phyloP scores from a whole-genome alignment of 2,797 vertebrate species.

The Thalassophryne amazonica region DNA sequence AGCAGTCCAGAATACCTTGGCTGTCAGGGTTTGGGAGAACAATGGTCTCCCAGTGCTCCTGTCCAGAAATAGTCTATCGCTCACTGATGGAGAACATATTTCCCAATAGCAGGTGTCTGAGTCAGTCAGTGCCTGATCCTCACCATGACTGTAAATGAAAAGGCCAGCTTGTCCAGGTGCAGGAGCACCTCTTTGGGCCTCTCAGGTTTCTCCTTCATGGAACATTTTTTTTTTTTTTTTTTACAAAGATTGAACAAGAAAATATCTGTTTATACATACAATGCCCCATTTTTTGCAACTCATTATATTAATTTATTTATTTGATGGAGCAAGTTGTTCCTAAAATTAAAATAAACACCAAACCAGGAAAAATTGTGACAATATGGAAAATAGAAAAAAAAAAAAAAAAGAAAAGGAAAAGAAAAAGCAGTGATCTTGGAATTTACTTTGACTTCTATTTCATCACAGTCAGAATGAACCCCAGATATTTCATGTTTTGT shows the following conservation, averaged over 20 bases:
- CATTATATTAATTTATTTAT: too few relatives aligned
- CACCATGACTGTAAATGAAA: slow-evolving; percentile 78
- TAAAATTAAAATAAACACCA: too few relatives aligned
- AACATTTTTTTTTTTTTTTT: slow-evolving; percentile 48
- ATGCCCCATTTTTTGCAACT: too few relatives aligned
- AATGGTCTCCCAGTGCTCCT: slow-evolving; percentile 81
- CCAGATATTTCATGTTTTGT: too few relatives aligned
- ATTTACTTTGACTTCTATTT: too few relatives aligned
- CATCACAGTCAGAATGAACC: too few relatives aligned
- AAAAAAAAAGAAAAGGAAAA: too few relatives aligned
- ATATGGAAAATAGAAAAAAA: too few relatives aligned
- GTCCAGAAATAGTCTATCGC: slow-evolving; percentile 74
- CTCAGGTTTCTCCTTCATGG: slow-evolving; percentile 73
- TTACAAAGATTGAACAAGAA: slow-evolving; percentile 57
- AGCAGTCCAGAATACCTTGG: slow-evolving; percentile 81
- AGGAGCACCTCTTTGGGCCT: slow-evolving; percentile 59
- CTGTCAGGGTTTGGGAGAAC: slow-evolving; percentile 72
- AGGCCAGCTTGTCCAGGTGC: slow-evolving; percentile 76
- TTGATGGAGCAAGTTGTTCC: too few relatives aligned
- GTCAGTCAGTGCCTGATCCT: slow-evolving; percentile 78
- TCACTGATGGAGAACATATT: slow-evolving; percentile 84
- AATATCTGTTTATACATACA: too few relatives aligned
- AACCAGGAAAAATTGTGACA: too few relatives aligned
- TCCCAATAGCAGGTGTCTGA: slow-evolving; percentile 82
- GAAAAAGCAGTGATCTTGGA: too few relatives aligned